A percentile compares a stretch with the other conserved stretches of the same genome.
phyloP scores from a whole-genome alignment of 2,888 invertebrate genomes.

The Sialis fuliginosa region DNA sequence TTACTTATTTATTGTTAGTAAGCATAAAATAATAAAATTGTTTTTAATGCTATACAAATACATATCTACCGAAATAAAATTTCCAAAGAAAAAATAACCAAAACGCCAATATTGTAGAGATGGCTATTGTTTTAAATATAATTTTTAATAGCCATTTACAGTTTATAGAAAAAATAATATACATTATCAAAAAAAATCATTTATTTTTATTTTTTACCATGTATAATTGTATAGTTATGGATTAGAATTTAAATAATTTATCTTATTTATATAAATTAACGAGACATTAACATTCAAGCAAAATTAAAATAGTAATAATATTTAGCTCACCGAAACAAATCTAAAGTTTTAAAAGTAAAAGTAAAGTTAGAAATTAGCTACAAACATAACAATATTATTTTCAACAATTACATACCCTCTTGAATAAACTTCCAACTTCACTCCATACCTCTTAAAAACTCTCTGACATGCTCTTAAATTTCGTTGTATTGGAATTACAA shows the following conservation, averaged over 20 bases:
- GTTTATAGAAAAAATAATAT: no score
- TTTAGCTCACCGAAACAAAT: neutral
- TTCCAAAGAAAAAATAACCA: neutral
- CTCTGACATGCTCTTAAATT: slow-evolving; percentile 63
- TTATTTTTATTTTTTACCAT: no score
- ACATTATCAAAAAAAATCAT: no score
- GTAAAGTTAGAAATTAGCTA: neutral
- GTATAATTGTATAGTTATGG: no score
- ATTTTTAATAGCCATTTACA: no score
- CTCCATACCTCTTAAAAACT: slow-evolving; percentile 70
- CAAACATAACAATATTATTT: neutral
- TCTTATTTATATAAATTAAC: neutral
- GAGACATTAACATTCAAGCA: neutral
- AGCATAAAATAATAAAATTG: no score
- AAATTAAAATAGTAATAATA: neutral
- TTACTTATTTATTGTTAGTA: no score
- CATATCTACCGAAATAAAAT: neutral
- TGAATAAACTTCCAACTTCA: slow-evolving; percentile 84
- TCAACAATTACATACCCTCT: slow-evolving; percentile 57
- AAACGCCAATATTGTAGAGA: neutral
- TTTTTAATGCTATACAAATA: no score
- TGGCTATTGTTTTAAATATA: no score
- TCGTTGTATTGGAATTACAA: slow-evolving; percentile 63
- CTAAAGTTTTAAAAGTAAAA: neutral
- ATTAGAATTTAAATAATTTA: no score